Percentiles rank a stretch among this genome's conserved stretches.
Conservation (phyloP, 1,140 invertebrate species). For the Psix sp. region DNA sequence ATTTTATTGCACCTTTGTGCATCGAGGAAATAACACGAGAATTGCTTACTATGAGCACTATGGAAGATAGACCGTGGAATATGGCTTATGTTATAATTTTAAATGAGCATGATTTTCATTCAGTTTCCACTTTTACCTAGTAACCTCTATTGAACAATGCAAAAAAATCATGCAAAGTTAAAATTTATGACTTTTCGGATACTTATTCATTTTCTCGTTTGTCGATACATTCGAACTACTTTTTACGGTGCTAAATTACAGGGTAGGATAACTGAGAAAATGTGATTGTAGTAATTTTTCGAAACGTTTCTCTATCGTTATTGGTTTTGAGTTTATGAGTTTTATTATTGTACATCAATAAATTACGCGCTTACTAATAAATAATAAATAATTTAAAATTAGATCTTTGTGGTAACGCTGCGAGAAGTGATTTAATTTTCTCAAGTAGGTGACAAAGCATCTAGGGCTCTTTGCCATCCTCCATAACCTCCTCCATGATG, state of each 20-base stretch:
- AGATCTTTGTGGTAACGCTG: too few relatives aligned
- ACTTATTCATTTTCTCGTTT: constrained; percentile 26
- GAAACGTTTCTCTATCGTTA: constrained; percentile 8
- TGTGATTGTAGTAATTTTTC: constrained; percentile 14
- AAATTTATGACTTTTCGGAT: constrained; percentile 25
- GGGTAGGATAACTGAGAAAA: constrained; percentile 24
- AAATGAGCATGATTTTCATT: constrained; percentile 38
- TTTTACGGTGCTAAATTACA: constrained; percentile 12
- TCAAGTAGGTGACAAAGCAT: constrained; percentile 70
- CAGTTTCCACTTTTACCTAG: constrained; percentile 37
- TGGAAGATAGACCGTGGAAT: constrained; percentile 54
- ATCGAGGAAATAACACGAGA: constrained; percentile 27
- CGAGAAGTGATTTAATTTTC: background rate
- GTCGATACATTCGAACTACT: constrained; percentile 3
- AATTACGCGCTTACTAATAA: constrained; percentile 50
- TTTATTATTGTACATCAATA: constrained; percentile 48
- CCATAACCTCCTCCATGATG: constrained; percentile 72
- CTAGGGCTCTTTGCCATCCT: constrained; percentile 78
- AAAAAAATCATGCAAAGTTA: constrained; percentile 23
- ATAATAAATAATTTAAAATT: constrained; percentile 58
- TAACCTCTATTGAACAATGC: constrained; percentile 52
- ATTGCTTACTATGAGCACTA: constrained; percentile 28
- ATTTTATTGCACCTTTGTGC: constrained; percentile 32
- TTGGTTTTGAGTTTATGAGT: constrained; percentile 6
- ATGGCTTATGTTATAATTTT: constrained; percentile 45